phyloP scores from a whole-genome alignment of 2,113 vertebrate genomes.

The Rhinolophus sinicus region DNA sequence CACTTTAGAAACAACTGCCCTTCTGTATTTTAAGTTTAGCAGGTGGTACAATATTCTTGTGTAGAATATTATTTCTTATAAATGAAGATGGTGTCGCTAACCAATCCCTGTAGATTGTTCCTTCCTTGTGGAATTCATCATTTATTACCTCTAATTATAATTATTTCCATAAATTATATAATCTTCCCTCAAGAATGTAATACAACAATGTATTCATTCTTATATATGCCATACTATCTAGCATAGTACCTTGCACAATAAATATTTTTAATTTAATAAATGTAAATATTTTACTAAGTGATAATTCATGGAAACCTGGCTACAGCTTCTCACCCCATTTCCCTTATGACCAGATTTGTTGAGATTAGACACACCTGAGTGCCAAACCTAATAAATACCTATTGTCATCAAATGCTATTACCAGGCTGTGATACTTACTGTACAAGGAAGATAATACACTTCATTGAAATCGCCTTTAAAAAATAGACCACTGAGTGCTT shows the following conservation, averaged over 20 bases:
- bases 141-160: constrained; percentile 16
- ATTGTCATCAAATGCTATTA: constrained; percentile 30
- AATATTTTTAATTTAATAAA: constrained; percentile 56
- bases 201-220: not conserved
- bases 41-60: not conserved
- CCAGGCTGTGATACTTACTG: not conserved
- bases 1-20: constrained; percentile 22
- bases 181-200: constrained; percentile 31
- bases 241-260: not conserved
- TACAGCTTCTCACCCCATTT: not conserved
- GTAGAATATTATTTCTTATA: not conserved
- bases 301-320: not conserved
- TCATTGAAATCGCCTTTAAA: not conserved
- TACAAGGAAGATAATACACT: not conserved
- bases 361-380: constrained; percentile 35
- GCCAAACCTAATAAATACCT: not conserved
- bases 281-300: constrained; percentile 32
- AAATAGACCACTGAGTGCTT: constrained; percentile 6
- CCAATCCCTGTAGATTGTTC: not conserved
- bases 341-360: constrained; percentile 27
- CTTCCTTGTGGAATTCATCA: constrained; percentile 30
- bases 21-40: constrained; percentile 44
- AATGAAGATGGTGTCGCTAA: constrained; percentile 27
- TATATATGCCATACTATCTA: not conserved
- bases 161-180: constrained; percentile 57